Percentiles rank a stretch among this genome's conserved stretches.
Evolutionary conservation across 1,140 invertebrate genomes (phyloP).

Genomic region (Drosophila mauritiana): DNA sequence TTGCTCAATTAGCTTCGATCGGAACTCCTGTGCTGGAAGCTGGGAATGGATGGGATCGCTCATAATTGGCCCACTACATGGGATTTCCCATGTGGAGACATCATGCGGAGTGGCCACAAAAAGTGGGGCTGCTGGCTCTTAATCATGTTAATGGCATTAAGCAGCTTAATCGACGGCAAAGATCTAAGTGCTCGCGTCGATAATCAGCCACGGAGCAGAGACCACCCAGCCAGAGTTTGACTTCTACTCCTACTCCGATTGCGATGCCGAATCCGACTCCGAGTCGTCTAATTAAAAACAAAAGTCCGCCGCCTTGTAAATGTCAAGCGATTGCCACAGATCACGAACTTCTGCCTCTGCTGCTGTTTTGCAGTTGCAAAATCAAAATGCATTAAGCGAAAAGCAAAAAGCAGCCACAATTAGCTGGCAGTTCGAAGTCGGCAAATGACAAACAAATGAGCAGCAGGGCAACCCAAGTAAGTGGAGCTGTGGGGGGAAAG

Average conservation of each 20-base stretch:
- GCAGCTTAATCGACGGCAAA: conserved; percentile 80
- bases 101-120: conserved; percentile 20
- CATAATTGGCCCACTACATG: conserved; percentile 12
- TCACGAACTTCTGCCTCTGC: conserved; percentile 59
- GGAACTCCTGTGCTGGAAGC: conserved; percentile 54
- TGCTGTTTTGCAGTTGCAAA: conserved; percentile 56
- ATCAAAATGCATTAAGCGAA: conserved; percentile 76
- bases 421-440: conserved; percentile 29
- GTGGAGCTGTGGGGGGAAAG: not conserved
- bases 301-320: conserved; percentile 79
- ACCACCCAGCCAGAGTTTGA: conserved; percentile 57
- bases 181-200: conserved; percentile 77
- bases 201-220: conserved; percentile 60
- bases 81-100: conserved; percentile 19
- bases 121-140: conserved; percentile 44
- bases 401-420: conserved; percentile 46
- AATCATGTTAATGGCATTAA: conserved; percentile 83
- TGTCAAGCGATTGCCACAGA: conserved; percentile 74
- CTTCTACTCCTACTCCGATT: conserved; percentile 24
- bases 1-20: conserved; percentile 67
- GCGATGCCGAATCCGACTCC: conserved; percentile 17
- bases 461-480: conserved; percentile 4
- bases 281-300: conserved; percentile 72
- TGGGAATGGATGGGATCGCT: conserved; percentile 58
- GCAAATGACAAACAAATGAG: conserved; percentile 50